Base-by-base conservation (phyloP, 2,888 invertebrate species). In the Griposia aprilina region DNA sequence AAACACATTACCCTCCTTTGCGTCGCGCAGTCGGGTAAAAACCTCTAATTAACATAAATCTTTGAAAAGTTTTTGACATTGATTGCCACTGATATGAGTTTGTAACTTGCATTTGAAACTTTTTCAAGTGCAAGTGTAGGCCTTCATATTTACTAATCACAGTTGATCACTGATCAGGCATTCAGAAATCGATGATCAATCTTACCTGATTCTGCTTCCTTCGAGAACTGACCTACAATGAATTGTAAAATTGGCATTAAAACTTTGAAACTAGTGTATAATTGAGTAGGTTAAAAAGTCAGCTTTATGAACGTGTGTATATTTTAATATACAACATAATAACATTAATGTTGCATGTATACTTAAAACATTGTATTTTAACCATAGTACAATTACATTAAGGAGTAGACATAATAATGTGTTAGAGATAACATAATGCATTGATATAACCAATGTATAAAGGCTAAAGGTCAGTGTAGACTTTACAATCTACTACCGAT, bases 351-450 rank as follows among this genome's bases (percentile, higher is more conserved):
- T 72, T 30, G 63, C 15, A 23, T 70, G 60, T 75, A 84, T 66
- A 59, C 13, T 59, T 74, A 59, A 65, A 70, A 63, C 59, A 71
- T 60, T 80, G 41, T n/a, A 69, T 68, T 70, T 30, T 41, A 84
- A 83, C 69, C 26, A 15, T 60, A 62, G 57, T 81, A 83, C 26
- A 85, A 82, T 78, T 85, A 84, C 13, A 63, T 70, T 81, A 85
- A 57, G 7, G 55, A 60, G n/a, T 84, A 84, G 52, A 75, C 57
- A 84, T 78, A 70, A 60, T 75, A 55, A 23, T 65, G 62, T 65
- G 52, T 59, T 41, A 63, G 1, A 65, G 4, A 48, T 66, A 74
- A 67, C 20, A 62, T 68, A 74, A 66, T 75, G 74, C 73, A 79
- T 82, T 82, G 72, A 68, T 73, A 85, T 74, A 85, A 74, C 71